Evolutionary conservation across 2,888 invertebrate genomes (phyloP), one percentile per base, ranked within the genome.

Genomic region (Drosophila stalkeri): DNA sequence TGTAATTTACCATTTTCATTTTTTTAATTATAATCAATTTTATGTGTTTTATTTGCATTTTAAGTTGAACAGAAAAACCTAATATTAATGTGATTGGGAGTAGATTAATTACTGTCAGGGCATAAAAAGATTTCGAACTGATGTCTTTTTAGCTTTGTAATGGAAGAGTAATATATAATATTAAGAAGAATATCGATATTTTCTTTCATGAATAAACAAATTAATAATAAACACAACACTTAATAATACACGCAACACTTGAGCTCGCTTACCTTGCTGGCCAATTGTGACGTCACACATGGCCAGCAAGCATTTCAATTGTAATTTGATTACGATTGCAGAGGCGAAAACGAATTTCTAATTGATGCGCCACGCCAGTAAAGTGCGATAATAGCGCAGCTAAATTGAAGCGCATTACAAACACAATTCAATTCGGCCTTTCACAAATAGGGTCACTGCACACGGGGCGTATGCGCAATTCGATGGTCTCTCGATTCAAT

Each of bases 391-490:
- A 91, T 89, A 44, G 80, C 65, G 80, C 64, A 67, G 72, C 77
- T 63, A 84, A 92, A 91, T 90, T 92, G 82, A 81, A 62, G 75
- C 64, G 75, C 89, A 92, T 86, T 90, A 86, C 86, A 84, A 71
- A 69, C 70, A 67, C 73, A 69, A 84, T 87, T 86, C 81, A 77
- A 77, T 81, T 27, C 27, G 23, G 52, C n/a, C 11, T 55, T 41
- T 54, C 57, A 41, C 46, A 59, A 68, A 67, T 14, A 1, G 18
- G 18, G 33, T 7, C 51, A 14, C 6, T 49, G 18, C 70, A n/a
- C 56, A 70, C 52, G 76, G 63, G 66, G 66, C 82, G 84, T 78
- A 86, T 88, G 72, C 66, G 75, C 77, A 62, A 80, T 87, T 89
- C 75, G 72, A 72, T 76, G 68, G 65, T 49, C 75, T 78, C 64